Evolutionary conservation across 2,888 invertebrate genomes (phyloP), one percentile per base, ranked within the genome.

Genomic region (Platynereis dumerilii): DNA sequence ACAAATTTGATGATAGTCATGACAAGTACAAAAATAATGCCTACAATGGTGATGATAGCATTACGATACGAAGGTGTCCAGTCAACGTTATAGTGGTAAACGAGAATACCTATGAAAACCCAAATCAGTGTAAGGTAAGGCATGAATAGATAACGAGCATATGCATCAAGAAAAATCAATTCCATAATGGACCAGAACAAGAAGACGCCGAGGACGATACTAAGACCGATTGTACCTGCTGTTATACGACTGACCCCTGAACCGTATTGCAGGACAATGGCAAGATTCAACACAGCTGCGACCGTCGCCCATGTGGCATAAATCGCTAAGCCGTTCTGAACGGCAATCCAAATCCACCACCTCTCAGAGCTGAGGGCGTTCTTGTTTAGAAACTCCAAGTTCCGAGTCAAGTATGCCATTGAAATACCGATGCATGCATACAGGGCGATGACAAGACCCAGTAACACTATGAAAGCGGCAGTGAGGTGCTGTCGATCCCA

Each of bases 221-320:
- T 69, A 29, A 67, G 55, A 10, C 74, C 66, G 1, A 75, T 75
- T 7, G 68, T 71, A n/a, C n/a, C n/a, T 1, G 76, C 74, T 20
- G 67, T 66, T 15, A 64, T 55, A 10, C 69, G 66, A 10, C 64
- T 42, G 15, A 76, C 68, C 7, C 63, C 58, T 2, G 60, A 52
- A 26, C 1, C 7, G 60, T 76, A 75, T 5, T 69, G 60, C 26
- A 78, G 60, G 10, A 76, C 74, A 29, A 76, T 70, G n/a, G 73
- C 72, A 1, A 78, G 48, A 66, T 79, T 79, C 7, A 80, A 66
- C 1, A 78, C 66, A 0, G 78, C 72, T 1, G 79, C 79, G 12
- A 80, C 68, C 1, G 75, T 76, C 5, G 71, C 69, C 80, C 80
- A 80, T 0, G 77, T 74, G 1, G 76, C 78, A 54, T 78, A 78